Evolutionary conservation across 2,797 vertebrate species (phyloP).

Genomic region (Champsocephalus gunnari): DNA sequence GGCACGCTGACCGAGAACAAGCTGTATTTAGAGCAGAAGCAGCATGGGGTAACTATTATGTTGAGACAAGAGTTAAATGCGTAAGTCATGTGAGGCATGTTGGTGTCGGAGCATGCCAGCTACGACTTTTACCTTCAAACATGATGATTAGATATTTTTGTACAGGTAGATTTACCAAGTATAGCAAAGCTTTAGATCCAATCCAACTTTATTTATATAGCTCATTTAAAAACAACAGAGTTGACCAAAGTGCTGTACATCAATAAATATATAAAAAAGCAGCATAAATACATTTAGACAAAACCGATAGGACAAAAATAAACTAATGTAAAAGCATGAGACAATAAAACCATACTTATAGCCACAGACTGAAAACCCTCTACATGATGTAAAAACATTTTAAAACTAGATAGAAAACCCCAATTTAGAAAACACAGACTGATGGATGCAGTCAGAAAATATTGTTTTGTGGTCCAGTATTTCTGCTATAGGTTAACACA

Average conservation of each 20-base stretch:
- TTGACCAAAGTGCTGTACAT: no score
- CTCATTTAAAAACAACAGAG: no score
- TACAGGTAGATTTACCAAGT: background rate
- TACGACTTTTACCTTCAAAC: constrained; percentile 10
- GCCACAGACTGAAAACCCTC: no score
- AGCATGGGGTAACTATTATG: constrained; percentile 22
- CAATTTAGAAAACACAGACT: no score
- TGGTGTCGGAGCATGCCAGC: background rate
- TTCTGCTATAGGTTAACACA: constrained; percentile 13
- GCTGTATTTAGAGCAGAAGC: constrained; percentile 44
- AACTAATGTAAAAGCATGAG: no score
- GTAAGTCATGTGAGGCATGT: background rate
- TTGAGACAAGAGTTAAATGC: constrained; percentile 5
- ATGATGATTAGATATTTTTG: background rate
- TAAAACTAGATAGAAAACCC: no score
- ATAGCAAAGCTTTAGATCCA: background rate
- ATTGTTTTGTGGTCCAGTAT: background rate
- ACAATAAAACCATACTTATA: no score
- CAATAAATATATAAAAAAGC: no score
- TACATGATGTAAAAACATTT: no score
- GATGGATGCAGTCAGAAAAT: background rate
- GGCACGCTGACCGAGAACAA: constrained; percentile 40
- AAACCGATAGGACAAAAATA: no score
- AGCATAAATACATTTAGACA: no score
- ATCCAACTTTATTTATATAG: no score